Base-by-base conservation (phyloP, 2,888 invertebrate genomes). In the Synergus gifuensis region DNA sequence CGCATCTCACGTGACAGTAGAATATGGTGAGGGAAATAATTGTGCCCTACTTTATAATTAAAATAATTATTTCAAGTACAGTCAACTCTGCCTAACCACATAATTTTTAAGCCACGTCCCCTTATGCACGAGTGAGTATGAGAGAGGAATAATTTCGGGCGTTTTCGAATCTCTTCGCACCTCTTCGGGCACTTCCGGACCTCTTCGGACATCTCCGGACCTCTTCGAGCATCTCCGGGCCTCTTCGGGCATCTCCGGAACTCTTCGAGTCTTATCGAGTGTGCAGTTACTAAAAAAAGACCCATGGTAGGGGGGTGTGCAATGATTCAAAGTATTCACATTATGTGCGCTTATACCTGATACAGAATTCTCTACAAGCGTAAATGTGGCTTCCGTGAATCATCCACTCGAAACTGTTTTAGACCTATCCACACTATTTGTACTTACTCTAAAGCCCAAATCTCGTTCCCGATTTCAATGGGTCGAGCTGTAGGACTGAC, bases 341-440 rank as follows among this genome's bases (percentile, higher is more conserved):
- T 54, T 49, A 73, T 54, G 54, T 73, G 49, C 54, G 49, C n/a
- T 28, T 73, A 49, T 69, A 49, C 73, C 54, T 73, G 73, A 73
- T 54, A 73, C 54, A 73, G 54, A 36, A 69, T 69, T 36, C 69
- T 49, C 49, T 69, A 49, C 28, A 60, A 22, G 60, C 60, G 60
- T 60, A 60, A 69, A 69, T 69, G 69, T 12, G 49, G 22, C 49
- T 54, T 36, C 73, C 73, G 54, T 73, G 28, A 73, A 73, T 73
- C 73, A 73, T 54, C 73, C 73, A 73, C 54, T 73, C 73, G 73
- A 73, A 73, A 73, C 73, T 44, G 44, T 66, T 66, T 42, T 66
- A 42, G 42, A 73, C 54, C 73, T 73, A 36, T 73, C 73, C 73
- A 73, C 73, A 73, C 73, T 73, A 36, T 73, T 73, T 73, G 73